Base-by-base conservation (phyloP, 2,113 vertebrate genomes). In the Labeo catla region DNA sequence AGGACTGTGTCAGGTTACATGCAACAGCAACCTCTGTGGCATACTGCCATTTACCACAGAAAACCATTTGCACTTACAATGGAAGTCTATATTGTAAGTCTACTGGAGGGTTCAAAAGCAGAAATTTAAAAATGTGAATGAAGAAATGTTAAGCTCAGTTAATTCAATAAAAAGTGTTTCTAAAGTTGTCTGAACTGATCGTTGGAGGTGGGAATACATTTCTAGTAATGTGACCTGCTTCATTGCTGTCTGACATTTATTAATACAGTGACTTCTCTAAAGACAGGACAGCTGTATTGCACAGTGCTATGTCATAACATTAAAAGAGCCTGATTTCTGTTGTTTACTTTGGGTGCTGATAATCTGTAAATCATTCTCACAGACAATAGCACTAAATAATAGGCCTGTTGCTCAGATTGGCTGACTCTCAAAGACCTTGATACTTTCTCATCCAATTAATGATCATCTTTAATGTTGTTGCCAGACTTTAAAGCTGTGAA, bases 371-470 rank as follows among this genome's bases (percentile, higher is more conserved):
- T 21, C 43, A 74, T n/a, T 45, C 21, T 47, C 72, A 74, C 21
- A 47, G 9, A 21, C 19, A 6, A 23, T 23, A 23, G 21, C 49
- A 10, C 11, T 47, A 74, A 23, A 23, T 74, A 23, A 23, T 49
- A 45, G 10, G 21, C 10, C 21, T 74, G 43, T 49, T 49, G 5
- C n/a, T 49, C 45, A 23, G 21, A 74, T 39, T 43, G 66, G 34
- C 36, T 70, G 66, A 70, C 15, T 43, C 66, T 43, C 16, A 70
- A 45, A n/a, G 43, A 47, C 70, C 10, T 43, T 74, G 70, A 74
- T 74, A 47, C 70, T 74, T 23, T 74, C 65, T 86, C 91, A 94
- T 91, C 81, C 88, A 92, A 87, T 94, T 93, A 90, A 91, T 83
- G 70, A 52, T 90, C 84, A 89, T 87, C 87, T 23, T 87, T 90